These are phyloP conservation scores for Oxycera nigricornis DNA, from an alignment of 2,888 invertebrate species.

Conservation along the genomic window DNA sequence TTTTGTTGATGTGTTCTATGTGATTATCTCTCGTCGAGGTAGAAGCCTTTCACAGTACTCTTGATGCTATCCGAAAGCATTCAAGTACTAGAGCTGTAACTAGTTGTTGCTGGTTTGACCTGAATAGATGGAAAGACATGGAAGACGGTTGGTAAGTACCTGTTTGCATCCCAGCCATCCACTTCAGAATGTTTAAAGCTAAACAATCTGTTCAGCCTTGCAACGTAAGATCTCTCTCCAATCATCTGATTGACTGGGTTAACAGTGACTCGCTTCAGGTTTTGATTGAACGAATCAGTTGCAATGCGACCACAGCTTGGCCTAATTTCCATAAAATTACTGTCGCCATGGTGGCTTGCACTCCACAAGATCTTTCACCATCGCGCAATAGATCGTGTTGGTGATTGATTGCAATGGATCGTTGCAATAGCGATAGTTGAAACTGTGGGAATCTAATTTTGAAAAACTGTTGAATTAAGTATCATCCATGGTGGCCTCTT, in stretches of 20 bases:
- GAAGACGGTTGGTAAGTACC: neutral
- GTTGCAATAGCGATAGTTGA: too few species aligned
- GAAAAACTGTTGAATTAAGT: too few species aligned
- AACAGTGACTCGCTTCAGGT: neutral
- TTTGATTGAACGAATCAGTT: slow-evolving; percentile 8
- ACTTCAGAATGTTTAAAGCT: neutral
- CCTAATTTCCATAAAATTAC: neutral
- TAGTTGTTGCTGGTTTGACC: neutral
- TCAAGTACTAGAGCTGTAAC: neutral
- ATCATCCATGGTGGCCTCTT: too few species aligned
- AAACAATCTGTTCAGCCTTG: neutral
- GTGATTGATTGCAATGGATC: neutral
- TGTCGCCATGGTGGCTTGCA: neutral
- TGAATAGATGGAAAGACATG: neutral
- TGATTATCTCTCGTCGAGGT: neutral
- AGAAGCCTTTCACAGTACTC: neutral
- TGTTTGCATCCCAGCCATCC: neutral
- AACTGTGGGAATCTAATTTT: too few species aligned
- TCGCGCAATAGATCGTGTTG: too few species aligned
- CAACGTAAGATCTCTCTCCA: neutral
- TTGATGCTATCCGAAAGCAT: neutral
- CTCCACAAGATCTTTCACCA: neutral
- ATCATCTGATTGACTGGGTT: neutral
- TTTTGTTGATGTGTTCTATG: neutral
- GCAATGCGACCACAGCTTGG: neutral